Base-by-base conservation (phyloP, 2,113 vertebrate species). In the Syngnathus typhle region DNA sequence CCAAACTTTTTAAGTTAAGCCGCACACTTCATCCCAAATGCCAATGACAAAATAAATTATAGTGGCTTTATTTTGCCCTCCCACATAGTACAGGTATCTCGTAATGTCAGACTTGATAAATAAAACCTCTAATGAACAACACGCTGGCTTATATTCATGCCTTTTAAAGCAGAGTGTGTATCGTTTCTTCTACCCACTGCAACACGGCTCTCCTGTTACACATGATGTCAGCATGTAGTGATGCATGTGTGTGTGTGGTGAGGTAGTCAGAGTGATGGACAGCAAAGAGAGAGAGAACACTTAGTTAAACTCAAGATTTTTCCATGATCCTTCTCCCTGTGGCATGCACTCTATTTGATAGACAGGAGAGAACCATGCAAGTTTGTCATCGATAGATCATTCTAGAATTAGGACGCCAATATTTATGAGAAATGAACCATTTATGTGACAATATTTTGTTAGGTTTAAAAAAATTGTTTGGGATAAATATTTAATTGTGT, bases 321-420 rank as follows among this genome's bases (percentile, higher is more conserved):
- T 90, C 89, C 88, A 91, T 91, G 89, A 90, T 81, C 84, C 85
- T 58, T 74, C 68, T 87, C 78, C 76, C 81, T 82, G 65, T 89
- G 89, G 89, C 89, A 91, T 90, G 86, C 85, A 85, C 87, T 89
- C 82, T 87, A 86, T 90, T 88, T 87, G 67, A 87, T 81, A 75
- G 79, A 84, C 85, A 74, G 6, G 76, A 83, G 79, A 73, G 83
- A 85, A 68, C 83, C 75, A 2, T 13, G 78, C 6, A 76, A 83
- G 70, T 85, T 84, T 85, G 88, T 88, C 86, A 78, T 83, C 80
- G 74, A 83, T 83, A 85, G 7, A n/a, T 52, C 49, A 21, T 52
- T 52, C 49, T 15, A 18, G 44, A 16, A 4, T 47, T 46, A 2
- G 41, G 7, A 11, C 41, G 7, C 41, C 41, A 11, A 11, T 2